Evolutionary conservation across 2,797 vertebrate species (phyloP), one percentile per base, ranked within the genome.

Genomic region (Esox masquinongy): DNA sequence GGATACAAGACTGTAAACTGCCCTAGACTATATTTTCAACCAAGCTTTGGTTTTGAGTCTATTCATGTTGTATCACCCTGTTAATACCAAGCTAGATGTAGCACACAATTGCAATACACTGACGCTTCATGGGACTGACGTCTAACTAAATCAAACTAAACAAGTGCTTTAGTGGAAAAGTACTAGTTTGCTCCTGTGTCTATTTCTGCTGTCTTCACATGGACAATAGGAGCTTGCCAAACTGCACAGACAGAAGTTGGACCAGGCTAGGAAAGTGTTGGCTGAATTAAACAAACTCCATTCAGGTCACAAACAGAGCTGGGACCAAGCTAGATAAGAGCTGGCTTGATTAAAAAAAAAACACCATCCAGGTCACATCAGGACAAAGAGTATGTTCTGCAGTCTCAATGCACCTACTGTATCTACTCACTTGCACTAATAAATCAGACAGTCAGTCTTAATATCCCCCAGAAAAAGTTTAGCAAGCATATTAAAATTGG

Each of bases 401-500:
- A 74, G 61, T 78, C 17, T 68, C 34, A 31, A 19, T 53, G 75
- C 26, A 67, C 26, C 34, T 36, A 67, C 29, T 31, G 85, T 83
- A 77, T 83, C 85, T 12, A 74, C 69, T 85, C 82, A 82, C 70
- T 43, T 83, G 84, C 86, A 81, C 77, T 84, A 24, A 29, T 75
- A 36, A 63, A 81, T 82, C 83, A 81, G 73, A 82, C 66, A 83
- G 61, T 82, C 79, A 69, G 70, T 36, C 63, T 74, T 74, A 80
- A 85, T 87, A 91, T 86, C 80, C 82, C 72, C 80, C 78, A 77
- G 76, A 90, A 79, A 90, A 82, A 85, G 83, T 89, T 85, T 82
- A 85, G 82, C 80, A 78, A 87, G 87, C 83, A 86, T 85, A 79
- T 88, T 84, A 82, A 88, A 47, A 86, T 80, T 77, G 74, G 53